Evolutionary conservation across 2,888 invertebrate species (phyloP), one percentile per base, ranked within the genome.

Genomic region (Glaucopsyche alexis): DNA sequence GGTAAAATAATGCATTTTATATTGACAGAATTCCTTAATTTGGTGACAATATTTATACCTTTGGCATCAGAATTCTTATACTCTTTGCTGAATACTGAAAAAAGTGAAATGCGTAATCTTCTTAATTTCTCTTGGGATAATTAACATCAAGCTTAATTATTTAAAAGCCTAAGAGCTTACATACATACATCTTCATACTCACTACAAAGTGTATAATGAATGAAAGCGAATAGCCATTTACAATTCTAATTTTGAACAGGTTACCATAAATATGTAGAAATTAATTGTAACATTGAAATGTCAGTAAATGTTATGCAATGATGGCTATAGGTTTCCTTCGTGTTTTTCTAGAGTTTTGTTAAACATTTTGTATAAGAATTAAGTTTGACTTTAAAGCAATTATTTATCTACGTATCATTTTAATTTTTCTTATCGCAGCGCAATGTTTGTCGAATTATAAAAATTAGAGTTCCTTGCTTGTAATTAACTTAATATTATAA

Each of bases 201-300:
- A 55, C 55, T 55, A 55, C 5, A 16, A 55, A 55, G 19, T 55
- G 5, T 55, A 52, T 13, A 55, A 55, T 42, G 11, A 67, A 42
- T 67, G 42, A 19, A 16, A 60, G 29, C 29, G 29, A 29, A 19
- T 13, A 60, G 11, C 11, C 19, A 55, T 67, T 7, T 29, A 47
- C 47, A 67, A 13, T 40, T 13, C 11, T 40, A 55, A 55, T 1
- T 1, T 14, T 13, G 13, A 67, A 47, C 67, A 47, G 67, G 67
- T 49, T 29, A 29, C 5, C 45, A 47, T 69, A 69, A 69, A 16
- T n/a, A 66, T 66, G 49, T 69, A 69, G 19, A 49, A 49, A 49
- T 69, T 69, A 69, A 69, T 69, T 69, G 49, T 69, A 29, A 69
- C 69, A 69, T 49, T 69, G 49, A 69, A 69, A 69, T 69, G 69